Conservation (phyloP, 2,888 invertebrate species). For the Acrobasis consociella region DNA sequence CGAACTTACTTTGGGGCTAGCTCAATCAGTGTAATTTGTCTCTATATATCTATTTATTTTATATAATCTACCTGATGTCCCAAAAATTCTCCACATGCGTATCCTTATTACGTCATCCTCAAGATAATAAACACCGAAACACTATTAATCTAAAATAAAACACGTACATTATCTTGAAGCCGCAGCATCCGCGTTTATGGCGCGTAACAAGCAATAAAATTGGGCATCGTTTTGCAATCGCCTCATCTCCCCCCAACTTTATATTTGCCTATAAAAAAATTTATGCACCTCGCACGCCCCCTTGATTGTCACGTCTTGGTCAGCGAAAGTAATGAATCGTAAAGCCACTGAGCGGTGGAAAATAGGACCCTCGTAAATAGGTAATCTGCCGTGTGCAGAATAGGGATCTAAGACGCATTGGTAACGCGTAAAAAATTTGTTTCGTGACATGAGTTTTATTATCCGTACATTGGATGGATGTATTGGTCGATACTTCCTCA, state of each 20-base stretch:
- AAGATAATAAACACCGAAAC: constrained; percentile 14
- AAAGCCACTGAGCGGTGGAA: constrained; percentile 69
- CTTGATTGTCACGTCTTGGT: constrained; percentile 65
- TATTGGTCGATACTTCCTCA: no score
- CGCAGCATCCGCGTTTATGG: constrained; percentile 70
- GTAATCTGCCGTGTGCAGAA: constrained; percentile 21
- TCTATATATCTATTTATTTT: no score
- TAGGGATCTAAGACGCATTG: constrained; percentile 4
- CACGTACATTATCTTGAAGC: constrained; percentile 61
- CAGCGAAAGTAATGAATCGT: constrained; percentile 77
- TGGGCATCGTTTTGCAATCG: constrained; percentile 74
- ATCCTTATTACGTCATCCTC: neutral
- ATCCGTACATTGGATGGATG: no score
- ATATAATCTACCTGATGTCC: no score
- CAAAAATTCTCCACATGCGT: neutral
- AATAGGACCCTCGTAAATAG: constrained; percentile 56
- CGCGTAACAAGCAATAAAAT: constrained; percentile 80
- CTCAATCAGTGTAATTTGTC: no score
- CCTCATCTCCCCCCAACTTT: constrained; percentile 66
- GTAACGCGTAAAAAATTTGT: neutral
- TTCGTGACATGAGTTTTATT: no score
- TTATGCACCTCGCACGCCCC: constrained; percentile 62
- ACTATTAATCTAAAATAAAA: constrained; percentile 57
- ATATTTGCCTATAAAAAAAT: constrained; percentile 72
- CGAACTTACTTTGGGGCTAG: no score